Percentiles rank a stretch among this genome's conserved stretches.
These are phyloP conservation scores for Triplophysa tibetana DNA, from an alignment of 2,113 vertebrate species.

Conservation along the genomic window DNA sequence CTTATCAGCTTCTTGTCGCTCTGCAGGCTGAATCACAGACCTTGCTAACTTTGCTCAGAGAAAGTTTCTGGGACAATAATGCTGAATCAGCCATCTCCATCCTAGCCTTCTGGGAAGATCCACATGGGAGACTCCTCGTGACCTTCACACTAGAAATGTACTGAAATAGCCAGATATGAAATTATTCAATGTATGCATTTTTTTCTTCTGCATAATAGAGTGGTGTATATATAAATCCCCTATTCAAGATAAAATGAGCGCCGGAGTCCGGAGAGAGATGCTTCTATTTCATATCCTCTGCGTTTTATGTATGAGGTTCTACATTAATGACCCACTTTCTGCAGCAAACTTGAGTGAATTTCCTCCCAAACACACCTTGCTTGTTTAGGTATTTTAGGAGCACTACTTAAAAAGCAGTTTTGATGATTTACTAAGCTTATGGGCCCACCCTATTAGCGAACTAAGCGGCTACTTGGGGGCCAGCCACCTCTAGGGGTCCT, in stretches of 20 bases:
- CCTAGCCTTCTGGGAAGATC: not conserved
- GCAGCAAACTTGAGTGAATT: constrained; percentile 27
- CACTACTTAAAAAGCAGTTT: not conserved
- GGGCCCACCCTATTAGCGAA: too few relatives aligned
- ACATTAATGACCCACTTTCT: constrained; percentile 44
- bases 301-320: not conserved
- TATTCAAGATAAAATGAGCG: not conserved
- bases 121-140: not conserved
- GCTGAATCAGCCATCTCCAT: constrained; percentile 22
- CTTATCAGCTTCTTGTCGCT: not conserved
- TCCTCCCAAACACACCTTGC: constrained; percentile 2
- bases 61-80: constrained; percentile 6
- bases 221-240: constrained; percentile 19
- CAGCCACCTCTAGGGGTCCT: too few relatives aligned
- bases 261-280: not conserved
- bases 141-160: constrained; percentile 16
- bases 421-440: not conserved
- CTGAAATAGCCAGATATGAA: constrained; percentile 15
- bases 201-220: not conserved
- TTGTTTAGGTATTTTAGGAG: not conserved
- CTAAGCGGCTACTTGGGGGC: too few relatives aligned
- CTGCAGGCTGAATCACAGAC: constrained; percentile 11
- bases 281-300: not conserved
- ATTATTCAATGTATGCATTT: not conserved
- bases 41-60: not conserved